These are phyloP conservation scores for Xerus inauris DNA, from an alignment of 2,113 vertebrate genomes.

Conservation along the genomic window DNA sequence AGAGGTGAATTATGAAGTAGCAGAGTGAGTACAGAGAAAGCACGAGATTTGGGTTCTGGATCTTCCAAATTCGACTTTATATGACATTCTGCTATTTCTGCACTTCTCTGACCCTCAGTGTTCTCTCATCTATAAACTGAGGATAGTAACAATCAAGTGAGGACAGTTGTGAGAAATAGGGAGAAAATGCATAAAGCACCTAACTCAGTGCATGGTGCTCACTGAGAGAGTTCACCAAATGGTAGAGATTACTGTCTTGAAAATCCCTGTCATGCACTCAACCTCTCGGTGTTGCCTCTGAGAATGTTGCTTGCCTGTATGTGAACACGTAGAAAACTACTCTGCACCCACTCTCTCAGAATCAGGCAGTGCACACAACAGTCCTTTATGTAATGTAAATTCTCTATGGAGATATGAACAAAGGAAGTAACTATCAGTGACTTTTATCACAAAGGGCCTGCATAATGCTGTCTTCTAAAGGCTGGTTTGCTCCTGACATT, in stretches of 20 bases:
- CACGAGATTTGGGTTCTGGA: background rate
- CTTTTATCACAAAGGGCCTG: background rate
- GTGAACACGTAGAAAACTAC: background rate
- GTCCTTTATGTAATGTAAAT: background rate
- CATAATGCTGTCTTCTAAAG: background rate
- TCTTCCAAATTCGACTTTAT: background rate
- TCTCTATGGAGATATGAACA: background rate
- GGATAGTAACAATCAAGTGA: background rate
- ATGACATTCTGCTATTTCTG: background rate
- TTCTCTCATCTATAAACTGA: background rate
- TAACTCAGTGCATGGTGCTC: background rate
- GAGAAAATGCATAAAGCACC: background rate
- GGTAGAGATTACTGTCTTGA: too few relatives aligned
- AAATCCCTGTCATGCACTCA: background rate
- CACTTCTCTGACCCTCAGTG: background rate
- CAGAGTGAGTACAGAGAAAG: background rate
- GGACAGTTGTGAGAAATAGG: background rate
- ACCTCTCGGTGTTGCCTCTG: background rate
- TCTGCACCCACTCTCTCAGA: background rate
- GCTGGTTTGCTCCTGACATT: background rate
- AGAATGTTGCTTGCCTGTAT: background rate
- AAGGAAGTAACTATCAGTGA: background rate
- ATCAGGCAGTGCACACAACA: background rate
- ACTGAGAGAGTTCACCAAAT: background rate
- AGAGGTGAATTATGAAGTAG: background rate